Percentiles rank a stretch among this genome's conserved stretches.
Evolutionary conservation across 2,888 invertebrate genomes (phyloP).

Genomic region (Octodonta nipae): DNA sequence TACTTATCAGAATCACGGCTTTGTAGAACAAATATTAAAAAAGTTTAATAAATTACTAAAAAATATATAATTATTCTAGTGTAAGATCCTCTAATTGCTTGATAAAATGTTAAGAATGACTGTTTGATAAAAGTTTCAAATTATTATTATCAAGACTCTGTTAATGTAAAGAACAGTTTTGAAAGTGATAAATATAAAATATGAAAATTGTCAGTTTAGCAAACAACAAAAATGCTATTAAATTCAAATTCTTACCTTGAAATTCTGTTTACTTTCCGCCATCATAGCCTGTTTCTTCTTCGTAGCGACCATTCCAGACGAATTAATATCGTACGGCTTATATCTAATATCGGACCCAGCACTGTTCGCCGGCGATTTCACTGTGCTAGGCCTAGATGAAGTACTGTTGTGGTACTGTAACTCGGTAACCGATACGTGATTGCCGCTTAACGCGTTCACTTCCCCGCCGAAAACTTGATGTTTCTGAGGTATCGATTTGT

Average conservation of each 20-base stretch:
- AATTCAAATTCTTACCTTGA: constrained; percentile 14
- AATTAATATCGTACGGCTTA: constrained; percentile 45
- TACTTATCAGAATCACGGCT: too few relatives aligned
- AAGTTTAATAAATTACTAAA: too few relatives aligned
- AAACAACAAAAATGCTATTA: too few relatives aligned
- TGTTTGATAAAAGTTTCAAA: too few relatives aligned
- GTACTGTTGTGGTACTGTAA: constrained; percentile 29
- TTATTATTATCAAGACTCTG: too few relatives aligned
- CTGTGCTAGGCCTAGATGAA: constrained; percentile 37
- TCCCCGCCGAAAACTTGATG: constrained; percentile 48
- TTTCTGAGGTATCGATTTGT: constrained; percentile 67
- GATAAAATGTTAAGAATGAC: too few relatives aligned
- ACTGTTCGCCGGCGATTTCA: constrained; percentile 42
- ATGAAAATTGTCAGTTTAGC: too few relatives aligned
- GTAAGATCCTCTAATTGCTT: too few relatives aligned
- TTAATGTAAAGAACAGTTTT: too few relatives aligned
- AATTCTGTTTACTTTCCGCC: constrained; percentile 23
- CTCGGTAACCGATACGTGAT: constrained; percentile 33
- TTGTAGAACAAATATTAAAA: too few relatives aligned
- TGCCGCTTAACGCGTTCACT: constrained; percentile 22
- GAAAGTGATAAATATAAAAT: too few relatives aligned
- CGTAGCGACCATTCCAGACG: constrained; percentile 33
- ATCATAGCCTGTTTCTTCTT: constrained; percentile 38
- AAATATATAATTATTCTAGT: too few relatives aligned
- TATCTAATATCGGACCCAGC: constrained; percentile 45